Evolutionary conservation across 2,113 vertebrate genomes (phyloP), one percentile per base, ranked within the genome.

Genomic region (Psophia crepitans): DNA sequence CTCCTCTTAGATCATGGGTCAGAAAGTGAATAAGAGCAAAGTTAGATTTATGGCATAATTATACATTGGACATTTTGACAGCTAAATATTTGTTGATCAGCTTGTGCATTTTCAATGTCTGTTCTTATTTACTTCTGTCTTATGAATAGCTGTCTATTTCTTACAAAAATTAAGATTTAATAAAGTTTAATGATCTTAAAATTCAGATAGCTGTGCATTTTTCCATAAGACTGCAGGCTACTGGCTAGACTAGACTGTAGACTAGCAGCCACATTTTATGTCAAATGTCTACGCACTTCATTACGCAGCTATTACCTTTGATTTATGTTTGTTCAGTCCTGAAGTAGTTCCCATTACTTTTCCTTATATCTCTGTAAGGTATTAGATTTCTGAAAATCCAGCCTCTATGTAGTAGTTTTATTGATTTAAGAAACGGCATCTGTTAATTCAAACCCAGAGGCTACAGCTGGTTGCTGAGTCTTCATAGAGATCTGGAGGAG

Each of bases 351-450:
- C 85, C n/a, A n/a, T 81, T 93, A 86, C 49, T 74, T 93, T 93
- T 96, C 54, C 58, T 96, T 74, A 86, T 93, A 88, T 81, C 63
- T 88, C 89, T 92, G 37, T 1, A 1, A 95, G 33, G 76, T 77
- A 89, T 90, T 89, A 90, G 58, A 83, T 81, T 93, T 96, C 83
- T 84, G 86, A 88, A 95, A 95, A 80, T 61, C 85, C 49, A 74
- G 63, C 24, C 68, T 61, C 44, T 80, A 2, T 74, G 44, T 37
- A 83, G 79, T 28, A 65, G 41, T 33, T 63, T 63, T 90, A 90
- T 95, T 93, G 94, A 95, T 96, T 96, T 73, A 90, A 92, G 83
- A 80, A 90, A 90, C 57, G 43, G 37, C 71, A 84, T 81, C 54
- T 89, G 66, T 69, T 93, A 95, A 88, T 89, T 96, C 91, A 95